phyloP scores from a whole-genome alignment of 2,888 invertebrate species.

The Chymomyza caudatula region DNA sequence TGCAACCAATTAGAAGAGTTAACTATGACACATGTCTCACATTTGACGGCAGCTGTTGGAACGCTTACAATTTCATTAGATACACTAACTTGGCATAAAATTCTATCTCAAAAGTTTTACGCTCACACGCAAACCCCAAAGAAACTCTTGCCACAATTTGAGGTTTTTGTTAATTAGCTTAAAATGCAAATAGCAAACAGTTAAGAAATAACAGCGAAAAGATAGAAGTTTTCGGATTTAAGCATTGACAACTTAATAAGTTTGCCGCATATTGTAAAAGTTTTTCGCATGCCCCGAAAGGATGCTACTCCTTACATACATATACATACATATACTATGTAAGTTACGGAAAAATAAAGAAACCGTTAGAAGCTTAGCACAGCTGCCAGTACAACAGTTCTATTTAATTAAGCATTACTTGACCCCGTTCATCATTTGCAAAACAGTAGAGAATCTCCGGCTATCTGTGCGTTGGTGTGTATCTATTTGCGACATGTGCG shows the following conservation, averaged over 20 bases:
- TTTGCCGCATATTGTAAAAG: background rate
- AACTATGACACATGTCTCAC: conserved; percentile 7
- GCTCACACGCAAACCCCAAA: background rate
- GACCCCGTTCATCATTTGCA: conserved; percentile 17
- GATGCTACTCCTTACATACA: too few species aligned
- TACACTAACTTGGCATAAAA: background rate
- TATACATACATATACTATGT: background rate
- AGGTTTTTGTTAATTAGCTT: conserved; percentile 35
- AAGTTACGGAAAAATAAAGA: background rate
- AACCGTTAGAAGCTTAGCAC: background rate
- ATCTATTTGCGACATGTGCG: conserved; percentile 23
- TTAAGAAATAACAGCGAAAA: background rate
- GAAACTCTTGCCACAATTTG: background rate
- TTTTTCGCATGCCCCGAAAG: too few species aligned
- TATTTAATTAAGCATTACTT: background rate
- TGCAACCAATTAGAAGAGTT: background rate
- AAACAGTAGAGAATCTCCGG: background rate
- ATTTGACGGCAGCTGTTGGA: background rate
- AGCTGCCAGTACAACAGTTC: background rate
- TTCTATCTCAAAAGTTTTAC: background rate
- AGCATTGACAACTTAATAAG: background rate
- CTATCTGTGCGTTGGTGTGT: conserved; percentile 7
- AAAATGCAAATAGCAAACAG: conserved; percentile 34
- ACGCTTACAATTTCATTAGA: conserved; percentile 26
- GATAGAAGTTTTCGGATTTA: background rate